Base-by-base conservation (phyloP, 1,140 invertebrate genomes). In the Trissolcus basalis region DNA sequence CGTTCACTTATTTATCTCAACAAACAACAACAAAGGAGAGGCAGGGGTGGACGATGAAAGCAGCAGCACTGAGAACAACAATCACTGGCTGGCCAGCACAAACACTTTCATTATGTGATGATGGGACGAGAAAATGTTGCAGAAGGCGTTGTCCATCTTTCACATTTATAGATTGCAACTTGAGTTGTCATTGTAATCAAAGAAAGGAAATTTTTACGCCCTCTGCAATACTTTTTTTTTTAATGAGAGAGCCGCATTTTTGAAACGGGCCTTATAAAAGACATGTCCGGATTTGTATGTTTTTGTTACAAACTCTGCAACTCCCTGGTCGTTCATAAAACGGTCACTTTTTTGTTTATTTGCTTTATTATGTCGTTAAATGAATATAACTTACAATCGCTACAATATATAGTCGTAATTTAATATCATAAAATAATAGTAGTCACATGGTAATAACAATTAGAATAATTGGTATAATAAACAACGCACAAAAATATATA, bases 401-500 rank as follows among this genome's bases (percentile, higher is more conserved):
- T 77, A 77, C 68, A 71, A 59, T 72, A 77, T 51, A 77, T 53
- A 68, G 35, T 71, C 56, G 59, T 65, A 69, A 69, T 69, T 69
- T 76, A 76, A 76, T 70, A 70, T 69, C 72, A 69, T 72, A 72
- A 72, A 69, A 64, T 72, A 68, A 73, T 63, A 64, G 44, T 77
- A 68, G 68, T 71, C 64, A 74, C 58, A 68, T 68, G 56, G 27
- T 68, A 49, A 69, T 72, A 72, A 72, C 64, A 77, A 71, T 67
- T 16, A 71, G 61, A 63, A 63, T 71, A 27, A 27, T 27, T 27
- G 19, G 19, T 55, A 65, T 71, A 61, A 50, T 65, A 71, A 71
- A 77, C 74, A 63, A 58, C 60, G 68, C 67, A 77, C 67, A 71
- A 71, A 77, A 71, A 71, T 71, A 63, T 77, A 72, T 61, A 77